Evolutionary conservation across 2,113 vertebrate species (phyloP).

Genomic region (Megaleporinus macrocephalus): DNA sequence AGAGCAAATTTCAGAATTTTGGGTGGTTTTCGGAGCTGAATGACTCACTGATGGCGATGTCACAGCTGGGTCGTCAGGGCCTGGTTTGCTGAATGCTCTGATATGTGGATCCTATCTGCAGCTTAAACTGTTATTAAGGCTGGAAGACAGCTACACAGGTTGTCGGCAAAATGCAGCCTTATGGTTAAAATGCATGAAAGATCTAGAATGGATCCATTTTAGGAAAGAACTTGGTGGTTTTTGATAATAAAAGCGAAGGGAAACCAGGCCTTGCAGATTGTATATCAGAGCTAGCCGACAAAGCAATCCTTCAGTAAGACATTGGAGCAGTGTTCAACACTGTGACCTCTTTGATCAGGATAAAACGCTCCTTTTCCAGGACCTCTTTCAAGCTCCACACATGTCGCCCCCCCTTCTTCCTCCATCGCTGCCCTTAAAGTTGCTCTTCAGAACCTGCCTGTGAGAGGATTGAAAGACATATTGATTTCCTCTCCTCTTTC

Average conservation of each 20-base stretch:
- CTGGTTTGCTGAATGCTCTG: too few relatives aligned
- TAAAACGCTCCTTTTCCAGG: constrained; percentile 30
- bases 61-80: too few relatives aligned
- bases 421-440: constrained; percentile 14
- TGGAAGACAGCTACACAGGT: too few relatives aligned
- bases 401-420: background rate
- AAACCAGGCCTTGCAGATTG: background rate
- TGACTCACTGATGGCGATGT: too few relatives aligned
- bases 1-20: too few relatives aligned
- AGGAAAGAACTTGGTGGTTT: background rate
- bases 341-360: background rate
- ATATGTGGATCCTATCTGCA: too few relatives aligned
- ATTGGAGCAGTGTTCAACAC: background rate
- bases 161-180: too few relatives aligned
- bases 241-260: background rate
- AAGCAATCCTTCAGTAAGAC: background rate
- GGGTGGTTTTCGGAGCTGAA: too few relatives aligned
- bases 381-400: constrained; percentile 18
- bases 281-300: background rate
- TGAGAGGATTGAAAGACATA: constrained; percentile 38
- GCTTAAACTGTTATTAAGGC: too few relatives aligned
- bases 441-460: constrained; percentile 37
- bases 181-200: too few relatives aligned
- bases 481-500: constrained; percentile 52
- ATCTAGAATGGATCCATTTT: too few relatives aligned